phyloP scores from a whole-genome alignment of 1,140 invertebrate species.

The Pomacea maculata region DNA sequence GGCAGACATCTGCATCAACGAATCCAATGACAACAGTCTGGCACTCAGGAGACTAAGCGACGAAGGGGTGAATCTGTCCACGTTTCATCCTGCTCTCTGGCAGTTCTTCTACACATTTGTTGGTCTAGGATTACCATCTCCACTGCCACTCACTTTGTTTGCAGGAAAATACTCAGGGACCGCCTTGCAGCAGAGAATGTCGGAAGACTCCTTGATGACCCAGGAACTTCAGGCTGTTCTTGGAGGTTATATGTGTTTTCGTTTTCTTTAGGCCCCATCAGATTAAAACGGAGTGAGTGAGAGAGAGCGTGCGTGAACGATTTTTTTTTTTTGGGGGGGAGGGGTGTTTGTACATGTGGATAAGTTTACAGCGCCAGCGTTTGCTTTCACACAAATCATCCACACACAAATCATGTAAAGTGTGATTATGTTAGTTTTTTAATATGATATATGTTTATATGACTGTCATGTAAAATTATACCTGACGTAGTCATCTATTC shows the following conservation, averaged over 20 bases:
- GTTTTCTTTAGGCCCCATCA: no score
- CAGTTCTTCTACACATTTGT: constrained; percentile 28
- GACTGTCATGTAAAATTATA: no score
- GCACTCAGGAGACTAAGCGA: constrained; percentile 11
- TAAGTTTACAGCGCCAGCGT: no score
- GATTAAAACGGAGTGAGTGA: no score
- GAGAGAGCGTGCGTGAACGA: no score
- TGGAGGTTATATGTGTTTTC: constrained; percentile 5
- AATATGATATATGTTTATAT: no score
- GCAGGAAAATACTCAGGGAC: constrained; percentile 8
- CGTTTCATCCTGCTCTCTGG: constrained; percentile 24
- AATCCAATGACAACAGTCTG: constrained; percentile 27
- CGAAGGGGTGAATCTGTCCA: constrained; percentile 22
- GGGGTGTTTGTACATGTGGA: no score
- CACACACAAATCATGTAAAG: no score
- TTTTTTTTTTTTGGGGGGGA: no score
- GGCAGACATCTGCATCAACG: constrained; percentile 20
- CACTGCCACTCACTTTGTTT: constrained; percentile 14
- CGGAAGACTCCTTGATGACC: constrained; percentile 18
- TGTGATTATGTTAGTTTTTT: no score
- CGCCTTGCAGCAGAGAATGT: constrained; percentile 3
- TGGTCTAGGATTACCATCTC: constrained; percentile 18
- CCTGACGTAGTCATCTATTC: no score
- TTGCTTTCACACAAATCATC: no score
- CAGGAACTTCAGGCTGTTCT: constrained; percentile 17